A percentile compares a stretch with the other conserved stretches of the same genome.
Conservation (phyloP, 2,797 vertebrate species). For the Echiichthys vipera region DNA sequence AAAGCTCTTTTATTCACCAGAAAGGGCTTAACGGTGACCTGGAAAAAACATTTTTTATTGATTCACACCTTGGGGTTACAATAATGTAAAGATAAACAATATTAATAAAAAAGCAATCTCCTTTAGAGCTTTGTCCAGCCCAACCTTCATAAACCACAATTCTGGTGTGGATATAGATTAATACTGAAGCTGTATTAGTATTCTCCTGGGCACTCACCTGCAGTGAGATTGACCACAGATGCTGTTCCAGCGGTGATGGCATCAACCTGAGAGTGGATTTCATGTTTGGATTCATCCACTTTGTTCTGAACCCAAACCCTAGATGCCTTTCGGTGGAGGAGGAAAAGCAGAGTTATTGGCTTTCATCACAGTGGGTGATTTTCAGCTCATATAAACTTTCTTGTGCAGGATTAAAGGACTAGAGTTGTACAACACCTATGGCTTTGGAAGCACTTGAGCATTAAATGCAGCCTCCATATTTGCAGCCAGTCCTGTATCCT, state of each 20-base stretch:
- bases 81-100: slow-evolving; percentile 3
- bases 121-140: background rate
- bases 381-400: slow-evolving; percentile 64
- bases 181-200: slow-evolving; percentile 26
- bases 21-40: slow-evolving; percentile 18
- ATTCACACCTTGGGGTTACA: slow-evolving; percentile 17
- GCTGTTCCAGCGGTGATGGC: slow-evolving; percentile 98
- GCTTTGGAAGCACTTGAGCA: slow-evolving; percentile 55
- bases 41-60: slow-evolving; percentile 31
- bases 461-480: slow-evolving; percentile 52
- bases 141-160: slow-evolving; percentile 5
- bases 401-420: slow-evolving; percentile 66
- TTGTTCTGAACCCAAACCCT: slow-evolving; percentile 99
- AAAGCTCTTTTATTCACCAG: slow-evolving; percentile 44
- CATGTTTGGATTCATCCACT: slow-evolving; percentile 99
- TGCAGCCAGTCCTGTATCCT: slow-evolving; percentile 33
- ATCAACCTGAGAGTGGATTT: slow-evolving; percentile 99
- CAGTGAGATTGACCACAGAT: slow-evolving; percentile 99
- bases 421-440: slow-evolving; percentile 47
- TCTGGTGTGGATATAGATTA: slow-evolving; percentile 19
- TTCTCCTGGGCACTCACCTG: slow-evolving; percentile 86
- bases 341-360: slow-evolving; percentile 55
- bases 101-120: slow-evolving; percentile 14
- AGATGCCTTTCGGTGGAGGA: slow-evolving; percentile 89
- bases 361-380: slow-evolving; percentile 70